Evolutionary conservation across 2,797 vertebrate genomes (phyloP).

Genomic region (Muraenolepis orangiensis): DNA sequence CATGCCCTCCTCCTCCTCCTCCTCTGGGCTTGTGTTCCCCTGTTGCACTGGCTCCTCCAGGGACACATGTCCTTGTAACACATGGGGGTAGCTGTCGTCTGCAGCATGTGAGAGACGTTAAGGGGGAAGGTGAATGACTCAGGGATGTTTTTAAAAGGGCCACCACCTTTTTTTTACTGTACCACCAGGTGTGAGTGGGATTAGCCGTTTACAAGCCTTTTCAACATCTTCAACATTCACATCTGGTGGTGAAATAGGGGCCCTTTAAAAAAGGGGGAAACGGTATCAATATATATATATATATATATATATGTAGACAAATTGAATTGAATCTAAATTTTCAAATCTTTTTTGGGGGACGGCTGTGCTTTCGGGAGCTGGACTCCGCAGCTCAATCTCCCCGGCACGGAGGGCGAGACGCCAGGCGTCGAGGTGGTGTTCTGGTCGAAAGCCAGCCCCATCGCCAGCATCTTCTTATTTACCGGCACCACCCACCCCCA

Average conservation of each 20-base stretch:
- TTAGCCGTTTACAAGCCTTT: no score
- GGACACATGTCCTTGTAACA: constrained; percentile 14
- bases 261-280: no score
- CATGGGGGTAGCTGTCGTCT: constrained; percentile 27
- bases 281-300: no score
- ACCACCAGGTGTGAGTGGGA: no score
- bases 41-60: constrained; percentile 44
- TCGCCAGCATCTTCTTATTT: constrained; percentile 67
- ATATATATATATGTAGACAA: no score
- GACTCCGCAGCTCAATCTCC: constrained; percentile 67
- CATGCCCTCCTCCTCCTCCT: no score
- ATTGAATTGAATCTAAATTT: no score
- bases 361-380: constrained; percentile 53
- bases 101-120: constrained; percentile 30
- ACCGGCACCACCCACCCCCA: constrained; percentile 61
- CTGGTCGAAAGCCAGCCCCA: constrained; percentile 60
- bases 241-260: no score
- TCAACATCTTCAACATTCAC: no score
- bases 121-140: constrained; percentile 33
- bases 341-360: constrained; percentile 47
- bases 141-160: background rate
- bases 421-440: constrained; percentile 60
- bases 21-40: constrained; percentile 45
- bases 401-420: constrained; percentile 58
- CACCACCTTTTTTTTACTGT: no score